Base-by-base conservation (phyloP, 2,797 vertebrate species). In the Tokudaia muenninki region DNA sequence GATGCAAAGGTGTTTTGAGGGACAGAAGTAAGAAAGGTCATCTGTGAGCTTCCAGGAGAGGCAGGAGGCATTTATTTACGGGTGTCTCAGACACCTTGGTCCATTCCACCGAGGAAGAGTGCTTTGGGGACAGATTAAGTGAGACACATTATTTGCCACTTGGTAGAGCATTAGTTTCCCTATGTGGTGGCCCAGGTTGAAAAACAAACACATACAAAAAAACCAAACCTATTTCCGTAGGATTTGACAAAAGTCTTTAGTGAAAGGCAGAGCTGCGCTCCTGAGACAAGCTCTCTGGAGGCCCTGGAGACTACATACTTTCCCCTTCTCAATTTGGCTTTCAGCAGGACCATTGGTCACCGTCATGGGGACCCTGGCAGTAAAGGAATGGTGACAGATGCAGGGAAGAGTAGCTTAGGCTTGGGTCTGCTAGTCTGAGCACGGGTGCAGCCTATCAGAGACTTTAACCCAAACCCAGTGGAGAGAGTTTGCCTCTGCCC, bases 21-120 rank as follows among this genome's bases (percentile, higher is more conserved):
- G 44, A n/a, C 44, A 59, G 55, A 90, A 90, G 26, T 72, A 57
- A 84, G 91, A 92, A 29, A 92, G 67, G 75, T 67, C 59, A 55
- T 1, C 81, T 37, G 22, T 65, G 13, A 79, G 50, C 47, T 94
- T 65, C 41, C 17, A 72, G 84, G 74, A 93, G 83, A 84, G 63
- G 67, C 50, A 41, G 50, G 34, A 74, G 11, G 57, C 50, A 70
- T 50, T 24, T 72, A 70, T 50, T 24, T 72, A 72, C 21, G 1
- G 0, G 1, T 11, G 2, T 13, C 8, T 37, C n/a, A 29, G 94
- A 83, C 78, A n/a, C 13, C 10, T 21, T 89, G 78, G 88, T 34
- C 44, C 57, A 67, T 84, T 70, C 29, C 65, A 41, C 83, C 90
- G 31, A 75, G 55, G 55, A 57, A 37, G 63, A 31, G 31, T 82